Evolutionary conservation across 2,113 vertebrate genomes (phyloP), one percentile per base, ranked within the genome.

Genomic region (Chaetura pelagica): DNA sequence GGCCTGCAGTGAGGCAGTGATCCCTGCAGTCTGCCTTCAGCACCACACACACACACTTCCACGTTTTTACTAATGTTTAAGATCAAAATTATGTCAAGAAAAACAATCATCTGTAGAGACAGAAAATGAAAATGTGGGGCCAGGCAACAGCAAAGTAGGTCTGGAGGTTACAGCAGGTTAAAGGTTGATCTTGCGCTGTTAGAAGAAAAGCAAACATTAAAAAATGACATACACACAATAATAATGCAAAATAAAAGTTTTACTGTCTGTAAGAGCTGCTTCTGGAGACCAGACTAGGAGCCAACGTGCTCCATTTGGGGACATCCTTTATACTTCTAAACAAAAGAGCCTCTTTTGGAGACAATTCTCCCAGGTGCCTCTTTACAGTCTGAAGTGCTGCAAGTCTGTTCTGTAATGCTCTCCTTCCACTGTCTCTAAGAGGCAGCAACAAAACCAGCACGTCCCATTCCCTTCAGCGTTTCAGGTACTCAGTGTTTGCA

Each of bases 401-500:
- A 4, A 18, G 34, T 21, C 35, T 48, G n/a, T 11, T 61, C 26
- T 29, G 9, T 49, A 16, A 10, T 0, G 29, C 68, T 35, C 57
- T 59, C 38, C 44, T 66, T 7, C 29, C 49, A 4, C 19, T 9
- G 59, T 30, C 44, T 62, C n/a, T 12, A 20, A 21, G 13, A 3
- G 8, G 34, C 63, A 22, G 5, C 8, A 9, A 12, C 27, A n/a
- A 13, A 30, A 40, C 12, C 15, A n/a, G 18, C 44, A 5, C 4
- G 3, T 42, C n/a, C 54, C 46, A 8, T 17, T 52, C 35, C 42
- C 48, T 40, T 1, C 2, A 6, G 46, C 12, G 1, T 3, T 18
- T 20, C 22, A 3, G 32, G 22, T 2, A 2, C 32, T 24, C 10
- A 0, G 30, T 40, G 27, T 16, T 14, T 3, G 38, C 4, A 21